Percentiles rank a stretch among this genome's conserved stretches.
phyloP scores from a whole-genome alignment of 2,888 invertebrate genomes.

The Leptopilina syphax region DNA sequence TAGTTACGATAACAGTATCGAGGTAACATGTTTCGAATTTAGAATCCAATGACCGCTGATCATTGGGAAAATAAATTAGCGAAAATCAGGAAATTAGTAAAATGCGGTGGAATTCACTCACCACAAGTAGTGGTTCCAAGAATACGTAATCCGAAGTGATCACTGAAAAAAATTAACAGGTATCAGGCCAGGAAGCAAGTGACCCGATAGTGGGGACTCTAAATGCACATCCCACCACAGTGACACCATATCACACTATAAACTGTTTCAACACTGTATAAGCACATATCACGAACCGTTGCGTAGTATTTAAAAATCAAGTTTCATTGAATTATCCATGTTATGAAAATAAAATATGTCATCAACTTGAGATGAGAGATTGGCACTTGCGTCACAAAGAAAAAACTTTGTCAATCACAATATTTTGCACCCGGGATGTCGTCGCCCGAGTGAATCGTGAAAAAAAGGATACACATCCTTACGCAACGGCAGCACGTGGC shows the following conservation, averaged over 20 bases:
- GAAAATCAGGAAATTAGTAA: neutral
- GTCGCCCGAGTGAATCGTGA: constrained; percentile 21
- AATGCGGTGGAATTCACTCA: constrained; percentile 60
- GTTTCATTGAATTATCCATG: neutral
- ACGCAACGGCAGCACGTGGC: constrained; percentile 76
- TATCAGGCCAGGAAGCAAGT: constrained; percentile 53
- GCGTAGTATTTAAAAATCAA: neutral
- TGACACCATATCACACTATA: constrained; percentile 65
- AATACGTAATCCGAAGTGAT: constrained; percentile 67
- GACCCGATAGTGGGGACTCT: constrained; percentile 59
- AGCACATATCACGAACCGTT: neutral
- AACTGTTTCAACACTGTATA: constrained; percentile 21
- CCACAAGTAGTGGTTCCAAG: constrained; percentile 73
- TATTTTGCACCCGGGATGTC: constrained; percentile 19
- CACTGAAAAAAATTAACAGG: constrained; percentile 46
- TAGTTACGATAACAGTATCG: neutral
- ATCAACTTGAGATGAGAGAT: constrained; percentile 5
- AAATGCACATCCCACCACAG: constrained; percentile 58
- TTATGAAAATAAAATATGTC: too few species aligned
- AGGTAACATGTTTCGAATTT: constrained; percentile 7
- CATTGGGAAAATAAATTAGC: too few species aligned
- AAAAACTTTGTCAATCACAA: constrained; percentile 40
- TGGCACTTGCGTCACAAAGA: constrained; percentile 38
- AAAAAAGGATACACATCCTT: constrained; percentile 68
- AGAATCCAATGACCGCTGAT: neutral